phyloP scores from a whole-genome alignment of 2,113 vertebrate genomes.

The Brachirus orientalis region DNA sequence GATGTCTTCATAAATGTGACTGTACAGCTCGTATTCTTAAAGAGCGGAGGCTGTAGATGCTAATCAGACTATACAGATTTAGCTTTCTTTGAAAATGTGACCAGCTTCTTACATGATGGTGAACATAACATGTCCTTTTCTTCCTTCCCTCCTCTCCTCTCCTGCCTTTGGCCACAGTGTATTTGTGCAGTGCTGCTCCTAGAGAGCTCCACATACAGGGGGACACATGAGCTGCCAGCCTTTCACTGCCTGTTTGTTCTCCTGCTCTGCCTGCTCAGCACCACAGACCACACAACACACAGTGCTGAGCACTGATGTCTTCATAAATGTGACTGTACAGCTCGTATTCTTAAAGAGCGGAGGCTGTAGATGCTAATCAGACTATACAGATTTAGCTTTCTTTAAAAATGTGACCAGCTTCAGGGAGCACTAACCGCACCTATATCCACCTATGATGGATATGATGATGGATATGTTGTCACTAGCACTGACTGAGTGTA shows the following conservation, averaged over 20 bases:
- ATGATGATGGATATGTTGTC: slow-evolving; percentile 3
- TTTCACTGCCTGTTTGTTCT: slow-evolving; percentile 52
- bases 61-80: background rate
- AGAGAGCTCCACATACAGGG: slow-evolving; percentile 9
- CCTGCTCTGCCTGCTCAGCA: slow-evolving; percentile 2
- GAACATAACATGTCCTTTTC: slow-evolving; percentile 10
- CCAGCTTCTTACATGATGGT: too few species aligned
- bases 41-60: background rate
- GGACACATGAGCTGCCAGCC: slow-evolving; percentile 21
- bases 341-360: background rate
- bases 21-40: background rate
- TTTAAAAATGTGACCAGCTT: background rate
- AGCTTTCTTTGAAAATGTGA: background rate
- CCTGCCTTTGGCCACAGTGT: slow-evolving; percentile 1
- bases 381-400: background rate
- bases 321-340: slow-evolving; percentile 5
- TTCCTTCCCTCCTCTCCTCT: background rate
- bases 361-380: background rate
- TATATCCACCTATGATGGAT: too few species aligned
- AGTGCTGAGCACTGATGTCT: background rate
- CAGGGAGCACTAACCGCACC: background rate
- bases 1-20: slow-evolving; percentile 9
- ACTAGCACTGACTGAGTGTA: background rate
- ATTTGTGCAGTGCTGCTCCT: background rate
- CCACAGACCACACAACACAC: slow-evolving; percentile 12